Conservation (phyloP, 2,113 vertebrate species). For the Brachypodius melanocephalos region DNA sequence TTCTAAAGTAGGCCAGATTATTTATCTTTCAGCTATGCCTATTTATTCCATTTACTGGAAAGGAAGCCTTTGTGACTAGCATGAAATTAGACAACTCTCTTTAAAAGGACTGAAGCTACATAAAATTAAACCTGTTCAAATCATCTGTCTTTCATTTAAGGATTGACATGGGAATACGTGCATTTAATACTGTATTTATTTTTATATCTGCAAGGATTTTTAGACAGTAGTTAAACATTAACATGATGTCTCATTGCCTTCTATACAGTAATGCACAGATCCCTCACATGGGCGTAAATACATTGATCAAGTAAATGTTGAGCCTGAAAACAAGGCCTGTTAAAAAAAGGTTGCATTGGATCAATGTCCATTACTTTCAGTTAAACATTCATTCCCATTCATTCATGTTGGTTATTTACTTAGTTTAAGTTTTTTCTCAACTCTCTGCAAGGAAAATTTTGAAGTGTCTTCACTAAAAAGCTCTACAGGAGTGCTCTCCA, state of each 20-base stretch:
- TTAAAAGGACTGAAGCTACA: background rate
- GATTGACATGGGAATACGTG: background rate
- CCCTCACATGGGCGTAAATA: background rate
- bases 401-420: background rate
- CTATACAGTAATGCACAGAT: background rate
- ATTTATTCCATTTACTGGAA: slow-evolving; percentile 47
- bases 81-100: slow-evolving; percentile 41
- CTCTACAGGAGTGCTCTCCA: background rate
- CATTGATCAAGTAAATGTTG: background rate
- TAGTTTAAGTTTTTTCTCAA: background rate
- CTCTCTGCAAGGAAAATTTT: background rate
- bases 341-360: background rate
- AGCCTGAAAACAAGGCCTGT: background rate
- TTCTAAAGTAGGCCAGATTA: slow-evolving; percentile 60
- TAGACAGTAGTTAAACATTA: background rate
- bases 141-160: background rate
- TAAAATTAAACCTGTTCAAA: slow-evolving; percentile 12
- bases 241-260: background rate
- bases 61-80: slow-evolving; percentile 34
- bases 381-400: background rate
- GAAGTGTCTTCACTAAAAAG: background rate
- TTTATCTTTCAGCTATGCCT: slow-evolving; percentile 55
- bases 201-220: background rate
- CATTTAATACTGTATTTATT: background rate
- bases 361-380: background rate